A percentile compares a stretch with the other conserved stretches of the same genome.
phyloP scores from a whole-genome alignment of 1,140 invertebrate species.

The Diabrotica virgifera region DNA sequence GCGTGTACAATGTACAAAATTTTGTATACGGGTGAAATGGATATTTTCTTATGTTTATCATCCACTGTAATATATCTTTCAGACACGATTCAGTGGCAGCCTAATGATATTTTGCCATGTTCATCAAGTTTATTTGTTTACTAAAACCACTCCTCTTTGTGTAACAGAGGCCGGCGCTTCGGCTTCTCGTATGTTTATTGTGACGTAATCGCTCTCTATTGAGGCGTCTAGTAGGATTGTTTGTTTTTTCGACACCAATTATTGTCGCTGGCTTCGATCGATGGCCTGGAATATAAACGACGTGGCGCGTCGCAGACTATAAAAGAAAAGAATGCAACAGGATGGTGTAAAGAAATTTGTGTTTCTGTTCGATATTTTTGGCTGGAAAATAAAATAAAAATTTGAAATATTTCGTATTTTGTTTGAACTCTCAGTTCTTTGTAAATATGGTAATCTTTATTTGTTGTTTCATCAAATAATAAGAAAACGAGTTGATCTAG shows the following conservation, averaged over 20 bases:
- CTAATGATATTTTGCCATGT: neutral
- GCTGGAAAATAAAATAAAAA: too few relatives aligned
- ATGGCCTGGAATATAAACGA: neutral
- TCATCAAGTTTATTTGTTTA: constrained; percentile 3
- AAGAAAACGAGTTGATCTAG: too few relatives aligned
- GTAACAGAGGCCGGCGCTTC: neutral
- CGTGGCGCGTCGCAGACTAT: neutral
- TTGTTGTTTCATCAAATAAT: too few relatives aligned
- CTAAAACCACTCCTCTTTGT: neutral
- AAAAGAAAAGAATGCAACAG: neutral
- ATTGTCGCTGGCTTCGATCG: neutral
- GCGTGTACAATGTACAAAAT: too few relatives aligned
- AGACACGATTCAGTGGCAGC: neutral
- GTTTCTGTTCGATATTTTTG: too few relatives aligned
- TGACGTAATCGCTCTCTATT: constrained; percentile 2
- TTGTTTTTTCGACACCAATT: constrained; percentile 2
- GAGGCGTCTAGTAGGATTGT: neutral
- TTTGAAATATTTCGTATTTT: too few relatives aligned
- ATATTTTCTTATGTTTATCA: neutral
- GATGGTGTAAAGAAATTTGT: neutral
- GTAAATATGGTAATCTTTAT: too few relatives aligned
- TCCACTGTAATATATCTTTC: neutral
- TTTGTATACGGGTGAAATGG: neutral
- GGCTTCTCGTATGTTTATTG: constrained; percentile 2
- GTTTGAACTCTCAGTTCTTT: too few relatives aligned